Conservation (phyloP, 1,140 invertebrate genomes). For the Cydia amplana region DNA sequence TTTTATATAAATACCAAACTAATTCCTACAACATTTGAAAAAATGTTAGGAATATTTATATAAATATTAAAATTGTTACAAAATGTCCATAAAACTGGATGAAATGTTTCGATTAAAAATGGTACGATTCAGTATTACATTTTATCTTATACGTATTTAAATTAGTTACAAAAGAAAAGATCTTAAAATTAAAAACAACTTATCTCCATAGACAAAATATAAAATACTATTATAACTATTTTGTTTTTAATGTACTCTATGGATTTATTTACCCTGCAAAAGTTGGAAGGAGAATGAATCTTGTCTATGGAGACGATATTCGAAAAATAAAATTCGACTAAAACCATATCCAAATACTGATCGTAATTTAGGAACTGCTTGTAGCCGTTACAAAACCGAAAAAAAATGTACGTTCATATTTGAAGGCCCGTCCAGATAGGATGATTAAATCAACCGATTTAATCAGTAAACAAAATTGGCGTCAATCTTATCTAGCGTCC, state of each 20-base stretch:
- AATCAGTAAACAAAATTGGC: too few species aligned
- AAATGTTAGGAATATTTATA: neutral
- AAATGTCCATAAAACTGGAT: slow-evolving; percentile 19
- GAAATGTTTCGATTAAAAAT: slow-evolving; percentile 8
- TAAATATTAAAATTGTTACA: slow-evolving; percentile 3
- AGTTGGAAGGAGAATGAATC: slow-evolving; percentile 38
- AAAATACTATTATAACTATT: slow-evolving; percentile 16
- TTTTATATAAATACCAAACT: slow-evolving; percentile 12
- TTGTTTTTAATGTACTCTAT: slow-evolving; percentile 40
- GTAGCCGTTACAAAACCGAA: slow-evolving; percentile 54
- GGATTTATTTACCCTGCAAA: slow-evolving; percentile 47
- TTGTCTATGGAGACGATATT: slow-evolving; percentile 40
- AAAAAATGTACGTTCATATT: slow-evolving; percentile 36
- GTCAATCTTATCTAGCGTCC: too few species aligned
- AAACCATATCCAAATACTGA: slow-evolving; percentile 62
- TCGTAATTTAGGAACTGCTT: slow-evolving; percentile 75
- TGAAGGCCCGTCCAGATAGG: too few species aligned
- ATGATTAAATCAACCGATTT: too few species aligned
- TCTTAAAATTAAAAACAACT: slow-evolving; percentile 34
- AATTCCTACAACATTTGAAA: neutral
- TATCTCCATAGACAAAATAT: slow-evolving; percentile 44
- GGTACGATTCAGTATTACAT: slow-evolving; percentile 8
- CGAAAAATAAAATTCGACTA: slow-evolving; percentile 44
- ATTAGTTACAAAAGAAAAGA: slow-evolving; percentile 35
- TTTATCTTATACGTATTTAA: neutral